Evolutionary conservation across 2,888 invertebrate genomes (phyloP), one percentile per base, ranked within the genome.

Genomic region (Nesidiocoris tenuis): DNA sequence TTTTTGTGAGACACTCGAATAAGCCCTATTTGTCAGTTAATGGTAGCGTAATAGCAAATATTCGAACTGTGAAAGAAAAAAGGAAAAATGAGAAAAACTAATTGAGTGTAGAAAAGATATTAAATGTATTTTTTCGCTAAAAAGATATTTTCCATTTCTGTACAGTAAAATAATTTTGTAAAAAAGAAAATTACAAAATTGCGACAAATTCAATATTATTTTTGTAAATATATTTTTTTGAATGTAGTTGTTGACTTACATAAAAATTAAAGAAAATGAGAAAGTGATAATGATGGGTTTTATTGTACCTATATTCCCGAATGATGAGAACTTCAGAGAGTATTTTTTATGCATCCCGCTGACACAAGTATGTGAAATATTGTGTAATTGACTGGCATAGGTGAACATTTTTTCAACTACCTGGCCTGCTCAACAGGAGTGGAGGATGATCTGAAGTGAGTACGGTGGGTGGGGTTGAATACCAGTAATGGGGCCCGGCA

Each of bases 221-320:
- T 75, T 75, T 75, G 74, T 75, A 75, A 66, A 75, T 75, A 75
- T 75, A 72, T 75, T 75, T 75, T 75, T 75, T 75, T 65, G 74
- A 75, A 75, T 66, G 74, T 75, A 75, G 74, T 75, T 75, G 74
- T 72, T 72, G 72, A 72, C 72, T 66, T 66, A 75, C 63, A 66
- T 66, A 54, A 66, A 66, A 66, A 66, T 59, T 75, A 59, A 75
- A 75, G 65, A 65, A 75, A 23, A 25, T 25, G 66, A 75, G 65
- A 74, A 75, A 67, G 64, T 74, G 70, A 55, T 18, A 2, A 22
- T 67, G n/a, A n/a, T n/a, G n/a, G n/a, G n/a, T n/a, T n/a, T n/a
- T n/a, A n/a, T n/a, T n/a, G n/a, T n/a, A n/a, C n/a, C n/a, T n/a
- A n/a, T n/a, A n/a, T n/a, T n/a, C n/a, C n/a, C n/a, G n/a, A n/a